phyloP scores from a whole-genome alignment of 2,113 vertebrate species.

The Conger conger region DNA sequence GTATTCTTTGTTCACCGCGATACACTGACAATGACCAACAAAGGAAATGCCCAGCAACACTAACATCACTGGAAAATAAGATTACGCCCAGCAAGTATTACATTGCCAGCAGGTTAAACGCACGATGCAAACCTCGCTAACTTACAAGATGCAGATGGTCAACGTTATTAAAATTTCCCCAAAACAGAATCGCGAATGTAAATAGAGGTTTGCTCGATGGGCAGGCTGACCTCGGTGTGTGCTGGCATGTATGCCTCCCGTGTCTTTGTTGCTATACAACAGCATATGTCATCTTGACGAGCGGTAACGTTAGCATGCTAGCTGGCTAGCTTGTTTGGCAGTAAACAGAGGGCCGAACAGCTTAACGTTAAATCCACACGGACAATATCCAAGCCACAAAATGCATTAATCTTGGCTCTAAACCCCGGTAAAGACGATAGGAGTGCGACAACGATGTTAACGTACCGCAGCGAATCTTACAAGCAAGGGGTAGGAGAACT shows the following conservation, averaged over 20 bases:
- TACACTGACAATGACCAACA: slow-evolving; percentile 52
- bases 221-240: background rate
- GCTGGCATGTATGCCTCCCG: slow-evolving; percentile 1
- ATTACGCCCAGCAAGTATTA: background rate
- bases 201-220: background rate
- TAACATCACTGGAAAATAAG: background rate
- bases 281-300: background rate
- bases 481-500: background rate
- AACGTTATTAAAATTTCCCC: background rate
- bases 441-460: background rate
- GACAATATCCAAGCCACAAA: background rate
- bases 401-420: background rate
- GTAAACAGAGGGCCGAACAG: slow-evolving; percentile 11
- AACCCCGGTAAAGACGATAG: background rate
- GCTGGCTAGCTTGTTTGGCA: background rate
- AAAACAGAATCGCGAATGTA: background rate
- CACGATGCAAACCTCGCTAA: background rate
- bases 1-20: slow-evolving; percentile 7
- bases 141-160: background rate
- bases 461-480: background rate
- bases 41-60: slow-evolving; percentile 49
- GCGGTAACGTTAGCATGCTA: background rate
- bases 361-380: background rate
- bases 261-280: slow-evolving; percentile 1
- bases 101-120: background rate